A percentile compares a stretch with the other conserved stretches of the same genome.
phyloP scores from a whole-genome alignment of 2,113 vertebrate genomes.

The Platycercus adscitus region DNA sequence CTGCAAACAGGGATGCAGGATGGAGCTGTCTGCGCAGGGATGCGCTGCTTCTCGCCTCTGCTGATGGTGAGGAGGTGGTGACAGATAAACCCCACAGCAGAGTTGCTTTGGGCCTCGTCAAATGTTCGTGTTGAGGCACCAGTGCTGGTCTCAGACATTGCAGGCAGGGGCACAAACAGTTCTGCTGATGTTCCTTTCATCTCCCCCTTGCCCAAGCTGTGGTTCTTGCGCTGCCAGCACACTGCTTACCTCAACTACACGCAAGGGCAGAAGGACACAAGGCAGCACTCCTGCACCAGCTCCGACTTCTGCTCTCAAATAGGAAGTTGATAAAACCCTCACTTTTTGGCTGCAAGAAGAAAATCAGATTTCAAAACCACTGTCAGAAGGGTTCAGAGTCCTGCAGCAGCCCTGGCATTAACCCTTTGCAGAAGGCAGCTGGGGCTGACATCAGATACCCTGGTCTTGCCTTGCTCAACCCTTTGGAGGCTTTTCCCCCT shows the following conservation, averaged over 20 bases:
- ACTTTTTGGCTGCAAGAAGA: constrained; percentile 27
- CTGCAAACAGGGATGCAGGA: neutral
- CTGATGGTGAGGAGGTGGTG: fast-evolving
- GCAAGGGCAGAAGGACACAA: neutral
- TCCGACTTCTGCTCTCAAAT: constrained; percentile 47
- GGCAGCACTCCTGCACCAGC: neutral
- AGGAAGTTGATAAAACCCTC: constrained; percentile 61
- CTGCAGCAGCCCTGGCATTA: neutral
- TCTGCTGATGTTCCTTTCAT: neutral
- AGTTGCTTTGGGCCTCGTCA: fast-evolving
- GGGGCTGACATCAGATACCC: neutral
- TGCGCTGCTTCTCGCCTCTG: neutral
- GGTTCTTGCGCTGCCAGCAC: neutral
- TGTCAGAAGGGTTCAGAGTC: neutral
- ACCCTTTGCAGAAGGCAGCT: neutral
- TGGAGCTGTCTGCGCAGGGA: neutral
- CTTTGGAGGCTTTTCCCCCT: neutral
- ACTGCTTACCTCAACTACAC: neutral
- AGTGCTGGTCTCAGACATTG: neutral
- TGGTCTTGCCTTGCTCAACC: neutral
- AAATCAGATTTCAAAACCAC: constrained; percentile 56
- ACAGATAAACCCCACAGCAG: neutral
- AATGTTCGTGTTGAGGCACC: neutral
- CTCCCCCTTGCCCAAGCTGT: neutral
- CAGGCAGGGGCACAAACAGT: neutral